phyloP scores from a whole-genome alignment of 2,888 invertebrate species.

The Muscina levida region DNA sequence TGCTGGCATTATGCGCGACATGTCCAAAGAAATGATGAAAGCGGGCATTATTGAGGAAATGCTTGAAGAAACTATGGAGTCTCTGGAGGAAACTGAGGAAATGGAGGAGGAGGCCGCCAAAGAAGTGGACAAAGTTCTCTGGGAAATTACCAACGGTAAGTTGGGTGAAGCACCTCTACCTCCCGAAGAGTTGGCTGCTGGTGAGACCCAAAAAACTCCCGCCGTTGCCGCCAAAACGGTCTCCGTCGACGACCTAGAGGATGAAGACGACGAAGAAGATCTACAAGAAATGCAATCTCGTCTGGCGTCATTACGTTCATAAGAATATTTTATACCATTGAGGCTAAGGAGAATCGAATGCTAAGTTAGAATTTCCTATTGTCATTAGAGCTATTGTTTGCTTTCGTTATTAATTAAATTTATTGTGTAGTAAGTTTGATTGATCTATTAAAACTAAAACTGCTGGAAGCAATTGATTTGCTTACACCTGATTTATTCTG shows the following conservation, averaged over 20 bases:
- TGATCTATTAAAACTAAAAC: background rate
- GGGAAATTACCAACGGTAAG: constrained; percentile 95
- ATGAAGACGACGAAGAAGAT: constrained; percentile 87
- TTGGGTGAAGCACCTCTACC: constrained; percentile 94
- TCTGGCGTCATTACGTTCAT: constrained; percentile 92
- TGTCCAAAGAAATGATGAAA: constrained; percentile 99
- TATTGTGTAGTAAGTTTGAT: constrained; percentile 6
- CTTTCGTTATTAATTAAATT: constrained; percentile 10
- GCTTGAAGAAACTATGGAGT: constrained; percentile 98
- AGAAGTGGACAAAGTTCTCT: constrained; percentile 95
- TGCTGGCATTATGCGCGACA: constrained; percentile 96
- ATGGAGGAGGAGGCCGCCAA: constrained; percentile 97
- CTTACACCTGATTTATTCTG: constrained; percentile 16
- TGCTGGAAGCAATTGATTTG: constrained; percentile 15
- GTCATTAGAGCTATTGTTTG: constrained; percentile 24
- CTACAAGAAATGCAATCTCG: constrained; percentile 95
- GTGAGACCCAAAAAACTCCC: constrained; percentile 81
- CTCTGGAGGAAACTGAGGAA: constrained; percentile 94
- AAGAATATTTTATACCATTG: constrained; percentile 74
- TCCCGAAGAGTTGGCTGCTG: constrained; percentile 83
- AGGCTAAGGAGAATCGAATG: constrained; percentile 35
- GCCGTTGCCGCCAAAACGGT: constrained; percentile 80
- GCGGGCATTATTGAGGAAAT: constrained; percentile 99
- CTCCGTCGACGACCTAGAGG: constrained; percentile 77
- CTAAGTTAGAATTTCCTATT: background rate